Evolutionary conservation across 2,113 vertebrate species (phyloP), one percentile per base, ranked within the genome.

Genomic region (Halichoeres trimaculatus): DNA sequence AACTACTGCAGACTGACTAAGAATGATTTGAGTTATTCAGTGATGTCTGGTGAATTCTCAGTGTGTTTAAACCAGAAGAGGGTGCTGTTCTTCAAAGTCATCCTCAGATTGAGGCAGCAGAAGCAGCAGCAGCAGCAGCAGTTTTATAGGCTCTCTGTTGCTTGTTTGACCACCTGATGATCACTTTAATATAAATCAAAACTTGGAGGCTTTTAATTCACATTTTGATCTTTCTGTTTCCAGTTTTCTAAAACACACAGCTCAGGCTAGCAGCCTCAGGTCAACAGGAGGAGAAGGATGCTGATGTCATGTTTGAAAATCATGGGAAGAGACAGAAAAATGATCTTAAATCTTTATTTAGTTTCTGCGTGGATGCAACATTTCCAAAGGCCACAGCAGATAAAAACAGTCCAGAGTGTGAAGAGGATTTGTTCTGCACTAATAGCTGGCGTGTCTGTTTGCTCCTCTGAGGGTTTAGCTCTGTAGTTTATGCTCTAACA

Each of bases 331-430:
- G 59, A 76, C 68, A 54, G 30, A 9, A 1, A n/a, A 26, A 1
- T 20, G 24, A 50, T 64, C 14, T 41, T 59, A 30, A 20, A 50
- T 60, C 59, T 83, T 89, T 89, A 89, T 81, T 89, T 43, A 53
- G 24, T 48, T 17, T 59, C 66, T 67, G 35, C 30, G 38, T 35
- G n/a, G 43, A 36, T 59, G 43, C 34, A 54, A 16, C 40, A n/a
- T 58, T 24, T 59, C 26, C 59, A 30, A 68, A 60, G 30, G 12
- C 50, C 38, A 67, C 26, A 45, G 30, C 19, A 62, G 64, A 69
- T 61, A 24, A 61, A 73, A 76, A 16, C 52, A 80, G 35, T 64
- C 48, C 30, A 43, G 38, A 2, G 45, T 20, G 68, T n/a, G 77
- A 57, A 59, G 3, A 48, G 59, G 19, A 26, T 17, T 58, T 16